Evolutionary conservation across 2,888 invertebrate genomes (phyloP).

Genomic region (Cordylochernes scorpioides): DNA sequence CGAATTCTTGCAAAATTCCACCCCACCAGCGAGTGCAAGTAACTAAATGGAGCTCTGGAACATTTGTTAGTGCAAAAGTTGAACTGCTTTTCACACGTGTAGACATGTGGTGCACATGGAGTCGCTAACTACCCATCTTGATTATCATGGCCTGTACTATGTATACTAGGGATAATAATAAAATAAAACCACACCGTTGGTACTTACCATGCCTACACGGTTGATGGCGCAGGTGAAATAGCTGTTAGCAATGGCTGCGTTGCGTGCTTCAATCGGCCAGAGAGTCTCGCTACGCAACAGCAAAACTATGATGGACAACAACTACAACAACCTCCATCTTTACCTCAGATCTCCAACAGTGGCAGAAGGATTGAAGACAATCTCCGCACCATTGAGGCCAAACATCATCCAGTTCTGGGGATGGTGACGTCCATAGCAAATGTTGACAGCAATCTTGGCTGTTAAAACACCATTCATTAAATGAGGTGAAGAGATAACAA

Average conservation of each 20-base stretch:
- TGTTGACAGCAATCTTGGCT: slow-evolving; percentile 62
- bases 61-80: too few species aligned
- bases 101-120: too few species aligned
- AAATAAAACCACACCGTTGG: neutral
- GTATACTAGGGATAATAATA: slow-evolving; percentile 1
- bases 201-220: slow-evolving; percentile 51
- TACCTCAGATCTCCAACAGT: slow-evolving; percentile 40
- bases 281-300: slow-evolving; percentile 42
- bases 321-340: neutral
- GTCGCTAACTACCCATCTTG: neutral
- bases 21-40: too few species aligned
- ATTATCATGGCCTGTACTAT: too few species aligned
- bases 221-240: slow-evolving; percentile 81
- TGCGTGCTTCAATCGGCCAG: slow-evolving; percentile 83
- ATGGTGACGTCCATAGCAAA: slow-evolving; percentile 93
- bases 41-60: too few species aligned
- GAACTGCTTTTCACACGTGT: too few species aligned
- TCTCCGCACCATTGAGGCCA: slow-evolving; percentile 84
- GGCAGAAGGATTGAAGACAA: slow-evolving; percentile 94
- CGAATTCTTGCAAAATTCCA: too few species aligned
- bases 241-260: slow-evolving; percentile 80
- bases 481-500: neutral
- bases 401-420: slow-evolving; percentile 95
- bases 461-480: neutral
- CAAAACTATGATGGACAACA: neutral